These are phyloP conservation scores for Pelosia muscerda DNA, from an alignment of 2,888 invertebrate genomes.

Conservation along the genomic window DNA sequence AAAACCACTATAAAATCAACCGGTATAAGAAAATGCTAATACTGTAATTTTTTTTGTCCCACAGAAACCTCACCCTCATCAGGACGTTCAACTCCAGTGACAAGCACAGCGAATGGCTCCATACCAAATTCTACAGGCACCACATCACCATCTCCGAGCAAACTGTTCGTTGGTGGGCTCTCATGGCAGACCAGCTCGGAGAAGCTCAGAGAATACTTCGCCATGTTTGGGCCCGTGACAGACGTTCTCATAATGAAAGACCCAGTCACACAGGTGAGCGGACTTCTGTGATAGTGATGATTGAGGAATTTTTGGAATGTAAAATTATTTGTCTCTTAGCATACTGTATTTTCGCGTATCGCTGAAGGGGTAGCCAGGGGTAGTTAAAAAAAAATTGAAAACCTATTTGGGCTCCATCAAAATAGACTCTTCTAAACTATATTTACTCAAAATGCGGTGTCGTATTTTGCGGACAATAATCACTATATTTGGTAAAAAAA, in stretches of 20 bases:
- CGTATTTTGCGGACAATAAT: too few relatives aligned
- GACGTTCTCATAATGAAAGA: slow-evolving; percentile 98
- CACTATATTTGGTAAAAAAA: too few relatives aligned
- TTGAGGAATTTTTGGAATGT: slow-evolving; percentile 15
- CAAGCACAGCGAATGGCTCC: slow-evolving; percentile 63
- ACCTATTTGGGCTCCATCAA: too few relatives aligned
- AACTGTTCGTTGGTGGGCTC: slow-evolving; percentile 96
- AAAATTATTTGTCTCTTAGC: not conserved
- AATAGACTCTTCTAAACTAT: too few relatives aligned
- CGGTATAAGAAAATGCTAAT: too few relatives aligned
- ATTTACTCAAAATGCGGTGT: too few relatives aligned
- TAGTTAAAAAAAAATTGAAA: too few relatives aligned
- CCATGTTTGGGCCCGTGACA: slow-evolving; percentile 96
- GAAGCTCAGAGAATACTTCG: slow-evolving; percentile 96
- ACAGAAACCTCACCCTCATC: slow-evolving; percentile 88
- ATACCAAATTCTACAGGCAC: slow-evolving; percentile 65
- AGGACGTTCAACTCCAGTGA: slow-evolving; percentile 91
- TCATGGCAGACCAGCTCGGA: slow-evolving; percentile 98
- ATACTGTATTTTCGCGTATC: too few relatives aligned
- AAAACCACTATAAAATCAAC: too few relatives aligned
- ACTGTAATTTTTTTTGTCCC: slow-evolving; percentile 32
- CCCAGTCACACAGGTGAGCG: slow-evolving; percentile 94
- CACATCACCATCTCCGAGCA: slow-evolving; percentile 90
- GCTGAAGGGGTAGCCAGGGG: too few relatives aligned
- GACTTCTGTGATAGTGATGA: not conserved